Evolutionary conservation across 2,113 vertebrate genomes (phyloP), one percentile per base, ranked within the genome.

Genomic region (Chlorocebus sabaeus): DNA sequence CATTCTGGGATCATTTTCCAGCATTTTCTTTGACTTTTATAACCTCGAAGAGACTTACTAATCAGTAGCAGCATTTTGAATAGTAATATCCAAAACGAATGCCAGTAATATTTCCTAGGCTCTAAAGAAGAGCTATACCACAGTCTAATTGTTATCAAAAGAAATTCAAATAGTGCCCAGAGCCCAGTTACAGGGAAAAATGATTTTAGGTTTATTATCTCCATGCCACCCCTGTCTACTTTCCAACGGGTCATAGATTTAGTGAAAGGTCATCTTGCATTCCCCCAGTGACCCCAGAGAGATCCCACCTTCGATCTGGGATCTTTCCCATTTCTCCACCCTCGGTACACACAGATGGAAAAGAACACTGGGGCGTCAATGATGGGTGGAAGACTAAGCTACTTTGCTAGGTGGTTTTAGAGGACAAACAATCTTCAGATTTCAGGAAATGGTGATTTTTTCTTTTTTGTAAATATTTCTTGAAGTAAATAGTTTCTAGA

Each of bases 371-470:
- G 30, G 16, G 87, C 14, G 22, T 79, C 18, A 8, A 14, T 7
- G 45, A 92, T 18, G 35, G 14, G 52, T 38, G 70, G 84, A 95
- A 94, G 95, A 16, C 23, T 43, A 50, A 72, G 85, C 11, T 86
- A 4, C 82, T 95, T 96, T 95, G 40, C 32, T 35, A 94, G 78
- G 50, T 90, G 68, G 3, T 84, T 97, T 97, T 94, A 43, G 55
- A 91, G 97, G 43, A 91, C 50, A 96, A 90, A 85, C 35, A 48
- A 14, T 89, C 43, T 78, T 93, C 14, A 79, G 55, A 79, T 96
- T 91, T 97, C 59, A 93, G 73, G 43, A 93, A 78, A 85, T 9
- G 38, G 13, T 86, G 73, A 59, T 70, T 52, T 70, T 16, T 48
- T 25, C 14, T 14, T 64, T 79, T 79, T 79, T 1, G 10, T 82